Evolutionary conservation across 1,140 invertebrate genomes (phyloP).

Genomic region (Agrypnia vestita): DNA sequence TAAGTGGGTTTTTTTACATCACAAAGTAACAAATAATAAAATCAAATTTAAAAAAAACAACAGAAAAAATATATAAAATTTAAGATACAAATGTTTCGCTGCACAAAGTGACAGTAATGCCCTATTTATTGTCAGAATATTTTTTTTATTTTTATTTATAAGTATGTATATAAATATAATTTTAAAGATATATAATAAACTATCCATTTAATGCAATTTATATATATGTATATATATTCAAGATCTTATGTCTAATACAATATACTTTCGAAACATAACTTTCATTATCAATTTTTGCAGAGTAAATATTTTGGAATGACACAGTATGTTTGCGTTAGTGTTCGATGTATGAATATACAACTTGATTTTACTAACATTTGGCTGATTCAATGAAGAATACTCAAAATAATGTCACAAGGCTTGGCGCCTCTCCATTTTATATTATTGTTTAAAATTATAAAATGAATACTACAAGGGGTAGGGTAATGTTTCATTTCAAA

Average conservation of each 20-base stretch:
- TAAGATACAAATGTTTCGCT: slow-evolving; percentile 14
- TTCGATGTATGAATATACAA: slow-evolving; percentile 36
- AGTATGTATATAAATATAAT: slow-evolving; percentile 55
- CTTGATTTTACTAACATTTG: slow-evolving; percentile 18
- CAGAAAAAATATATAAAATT: slow-evolving; percentile 18
- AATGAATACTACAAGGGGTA: no score
- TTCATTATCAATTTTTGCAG: slow-evolving; percentile 53
- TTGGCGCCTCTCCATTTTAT: no score
- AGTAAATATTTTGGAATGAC: slow-evolving; percentile 58
- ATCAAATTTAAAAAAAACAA: neutral
- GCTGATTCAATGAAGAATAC: slow-evolving; percentile 24
- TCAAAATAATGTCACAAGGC: neutral
- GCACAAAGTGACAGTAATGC: slow-evolving; percentile 16
- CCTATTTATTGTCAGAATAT: slow-evolving; percentile 61
- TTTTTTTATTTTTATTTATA: slow-evolving; percentile 49
- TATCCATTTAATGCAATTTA: slow-evolving; percentile 54
- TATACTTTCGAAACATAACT: slow-evolving; percentile 62
- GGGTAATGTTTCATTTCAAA: no score
- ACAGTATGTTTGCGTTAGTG: slow-evolving; percentile 40
- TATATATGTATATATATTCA: slow-evolving; percentile 47
- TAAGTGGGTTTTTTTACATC: no score
- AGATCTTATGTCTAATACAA: slow-evolving; percentile 54
- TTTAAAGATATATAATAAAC: slow-evolving; percentile 58
- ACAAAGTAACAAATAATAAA: neutral
- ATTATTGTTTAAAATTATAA: no score